These are phyloP conservation scores for Melanitta fusca DNA, from an alignment of 2,797 vertebrate species.

Conservation along the genomic window DNA sequence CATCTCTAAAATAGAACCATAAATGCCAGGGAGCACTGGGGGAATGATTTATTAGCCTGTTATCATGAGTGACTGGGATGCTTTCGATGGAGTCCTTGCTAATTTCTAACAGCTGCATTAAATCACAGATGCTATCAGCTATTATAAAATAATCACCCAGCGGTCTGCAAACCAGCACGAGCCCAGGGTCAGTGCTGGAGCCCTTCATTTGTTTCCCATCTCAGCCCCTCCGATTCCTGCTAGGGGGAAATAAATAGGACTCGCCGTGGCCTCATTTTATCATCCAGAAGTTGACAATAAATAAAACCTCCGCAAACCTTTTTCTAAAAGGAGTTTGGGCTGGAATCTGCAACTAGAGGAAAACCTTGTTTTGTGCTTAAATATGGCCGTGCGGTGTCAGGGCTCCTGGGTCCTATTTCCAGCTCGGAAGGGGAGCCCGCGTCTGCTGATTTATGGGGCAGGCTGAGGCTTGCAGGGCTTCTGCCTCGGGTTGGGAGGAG, in stretches of 20 bases:
- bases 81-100: conserved; percentile 79
- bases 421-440: neutral
- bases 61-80: conserved; percentile 81
- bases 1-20: conserved; percentile 77
- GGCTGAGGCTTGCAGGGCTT: neutral
- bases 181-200: conserved; percentile 68
- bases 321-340: conserved; percentile 24
- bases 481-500: neutral
- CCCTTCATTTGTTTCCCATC: conserved; percentile 53
- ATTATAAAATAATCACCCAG: conserved; percentile 79
- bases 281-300: conserved; percentile 45
- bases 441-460: neutral
- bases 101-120: conserved; percentile 83
- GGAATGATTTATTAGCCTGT: conserved; percentile 82
- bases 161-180: conserved; percentile 64
- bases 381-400: neutral
- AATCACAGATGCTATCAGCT: conserved; percentile 80
- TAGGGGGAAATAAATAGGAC: conserved; percentile 61
- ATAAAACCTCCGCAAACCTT: conserved; percentile 54
- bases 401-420: conserved; percentile 22
- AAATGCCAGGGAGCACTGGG: conserved; percentile 75
- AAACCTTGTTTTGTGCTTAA: conserved; percentile 28
- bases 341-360: conserved; percentile 33
- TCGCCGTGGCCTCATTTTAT: conserved; percentile 40
- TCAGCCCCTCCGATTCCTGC: conserved; percentile 20